A percentile compares a stretch with the other conserved stretches of the same genome.
Conservation (phyloP, 2,888 invertebrate species). For the Sussaba pulchella region DNA sequence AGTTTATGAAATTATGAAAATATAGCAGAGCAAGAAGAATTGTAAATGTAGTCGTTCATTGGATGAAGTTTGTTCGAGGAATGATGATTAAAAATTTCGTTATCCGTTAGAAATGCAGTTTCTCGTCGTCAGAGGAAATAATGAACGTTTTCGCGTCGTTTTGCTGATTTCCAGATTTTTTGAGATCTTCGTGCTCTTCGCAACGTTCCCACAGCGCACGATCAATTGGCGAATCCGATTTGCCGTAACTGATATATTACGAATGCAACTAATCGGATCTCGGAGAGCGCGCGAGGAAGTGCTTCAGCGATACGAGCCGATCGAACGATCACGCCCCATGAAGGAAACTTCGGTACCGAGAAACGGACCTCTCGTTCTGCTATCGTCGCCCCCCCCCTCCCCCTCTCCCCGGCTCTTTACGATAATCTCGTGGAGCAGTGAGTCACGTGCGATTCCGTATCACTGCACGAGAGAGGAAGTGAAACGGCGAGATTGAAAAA, state of each 20-base stretch:
- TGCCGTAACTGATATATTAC: slow-evolving; percentile 68
- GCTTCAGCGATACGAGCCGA: slow-evolving; percentile 12
- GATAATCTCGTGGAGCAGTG: slow-evolving; percentile 58
- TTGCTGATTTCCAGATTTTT: slow-evolving; percentile 44
- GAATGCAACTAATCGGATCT: slow-evolving; percentile 60
- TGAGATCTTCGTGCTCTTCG: not conserved
- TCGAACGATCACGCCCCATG: slow-evolving; percentile 11
- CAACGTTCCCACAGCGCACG: slow-evolving; percentile 27
- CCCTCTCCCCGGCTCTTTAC: slow-evolving; percentile 7
- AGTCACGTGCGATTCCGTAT: slow-evolving; percentile 58
- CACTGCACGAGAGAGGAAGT: not conserved
- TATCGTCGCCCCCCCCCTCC: slow-evolving; percentile 5
- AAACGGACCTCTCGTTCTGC: slow-evolving; percentile 19
- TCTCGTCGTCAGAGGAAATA: no score
- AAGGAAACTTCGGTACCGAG: slow-evolving; percentile 29
- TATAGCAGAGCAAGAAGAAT: not conserved
- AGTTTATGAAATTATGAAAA: slow-evolving; percentile 6
- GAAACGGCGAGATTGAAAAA: not conserved
- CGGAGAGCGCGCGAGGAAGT: not conserved
- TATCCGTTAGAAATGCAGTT: slow-evolving; percentile 13
- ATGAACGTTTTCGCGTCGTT: no score
- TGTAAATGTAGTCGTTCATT: not conserved
- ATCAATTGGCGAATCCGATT: slow-evolving; percentile 67
- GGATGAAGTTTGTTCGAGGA: slow-evolving; percentile 4
- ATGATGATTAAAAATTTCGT: slow-evolving; percentile 10